These are phyloP conservation scores for Plodia interpunctella DNA, from an alignment of 1,140 invertebrate genomes.

Conservation along the genomic window DNA sequence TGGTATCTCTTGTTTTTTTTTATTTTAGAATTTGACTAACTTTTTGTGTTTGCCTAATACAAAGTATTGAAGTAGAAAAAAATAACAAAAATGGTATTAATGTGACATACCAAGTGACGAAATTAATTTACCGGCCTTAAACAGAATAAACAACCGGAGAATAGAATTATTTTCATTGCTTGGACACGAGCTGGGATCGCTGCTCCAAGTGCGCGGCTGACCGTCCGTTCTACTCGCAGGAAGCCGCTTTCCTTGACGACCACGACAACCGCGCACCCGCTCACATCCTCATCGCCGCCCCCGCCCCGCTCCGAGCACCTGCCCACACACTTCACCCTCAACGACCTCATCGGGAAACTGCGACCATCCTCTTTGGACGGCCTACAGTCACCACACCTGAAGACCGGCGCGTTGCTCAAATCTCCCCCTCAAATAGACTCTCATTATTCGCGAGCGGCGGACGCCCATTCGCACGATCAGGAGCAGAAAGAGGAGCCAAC, in stretches of 20 bases:
- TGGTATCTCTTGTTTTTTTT: conserved; percentile 71
- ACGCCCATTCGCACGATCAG: conserved; percentile 61
- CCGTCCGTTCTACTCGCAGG: conserved; percentile 41
- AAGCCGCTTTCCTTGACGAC: conserved; percentile 76
- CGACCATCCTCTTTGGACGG: conserved; percentile 73
- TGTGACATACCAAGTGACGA: neutral
- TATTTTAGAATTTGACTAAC: conserved; percentile 8
- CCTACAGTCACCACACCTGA: conserved; percentile 71
- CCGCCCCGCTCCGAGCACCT: conserved; percentile 73
- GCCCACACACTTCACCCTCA: conserved; percentile 72
- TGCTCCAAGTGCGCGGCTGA: conserved; percentile 10
- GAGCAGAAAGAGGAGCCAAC: conserved; percentile 69
- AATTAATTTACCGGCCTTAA: neutral
- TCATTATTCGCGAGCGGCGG: conserved; percentile 70
- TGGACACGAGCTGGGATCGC: neutral
- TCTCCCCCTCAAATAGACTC: conserved; percentile 70
- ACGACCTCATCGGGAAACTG: conserved; percentile 73
- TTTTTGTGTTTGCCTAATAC: neutral
- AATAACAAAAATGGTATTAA: too few relatives aligned
- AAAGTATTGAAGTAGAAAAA: too few relatives aligned
- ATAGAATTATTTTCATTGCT: neutral
- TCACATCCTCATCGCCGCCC: conserved; percentile 71
- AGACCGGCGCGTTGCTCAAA: conserved; percentile 59
- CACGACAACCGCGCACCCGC: conserved; percentile 73
- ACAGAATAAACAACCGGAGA: neutral